Percentiles rank a stretch among this genome's conserved stretches.
These are phyloP conservation scores for Perca fluviatilis DNA, from an alignment of 2,113 vertebrate genomes.

Conservation along the genomic window DNA sequence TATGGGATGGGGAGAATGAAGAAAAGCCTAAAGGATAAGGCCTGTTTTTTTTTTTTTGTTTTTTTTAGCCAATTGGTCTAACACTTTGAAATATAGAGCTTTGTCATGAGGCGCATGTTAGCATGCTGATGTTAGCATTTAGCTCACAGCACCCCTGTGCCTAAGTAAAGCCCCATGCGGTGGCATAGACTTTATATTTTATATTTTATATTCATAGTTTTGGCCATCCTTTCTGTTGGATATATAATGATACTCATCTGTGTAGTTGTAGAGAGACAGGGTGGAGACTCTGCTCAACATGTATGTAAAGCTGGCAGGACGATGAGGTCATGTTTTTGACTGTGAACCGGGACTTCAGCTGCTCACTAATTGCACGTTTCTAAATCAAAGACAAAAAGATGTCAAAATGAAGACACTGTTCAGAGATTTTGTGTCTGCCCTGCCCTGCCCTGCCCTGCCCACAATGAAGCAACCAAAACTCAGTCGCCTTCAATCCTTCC, in stretches of 20 bases:
- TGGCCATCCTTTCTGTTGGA: background rate
- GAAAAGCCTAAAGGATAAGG: background rate
- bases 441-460: background rate
- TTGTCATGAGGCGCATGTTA: background rate
- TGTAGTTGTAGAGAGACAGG: background rate
- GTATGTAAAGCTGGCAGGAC: background rate
- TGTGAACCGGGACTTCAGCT: background rate
- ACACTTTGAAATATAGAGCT: background rate
- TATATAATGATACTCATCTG: too few species aligned
- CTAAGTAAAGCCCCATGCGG: background rate
- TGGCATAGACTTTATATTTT: background rate
- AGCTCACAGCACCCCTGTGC: background rate
- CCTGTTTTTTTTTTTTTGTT: background rate
- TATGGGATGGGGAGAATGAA: background rate
- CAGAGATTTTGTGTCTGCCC: background rate
- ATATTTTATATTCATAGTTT: background rate
- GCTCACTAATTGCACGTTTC: background rate
- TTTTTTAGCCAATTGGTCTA: background rate
- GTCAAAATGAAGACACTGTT: background rate
- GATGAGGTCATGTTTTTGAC: background rate
- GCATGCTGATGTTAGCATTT: background rate
- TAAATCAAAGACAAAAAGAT: background rate
- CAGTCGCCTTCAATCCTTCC: constrained; percentile 19
- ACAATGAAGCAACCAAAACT: constrained; percentile 20
- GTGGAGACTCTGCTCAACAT: background rate